Evolutionary conservation across 2,888 invertebrate species (phyloP), one percentile per base, ranked within the genome.

Genomic region (Torymus aiolomorphi): DNA sequence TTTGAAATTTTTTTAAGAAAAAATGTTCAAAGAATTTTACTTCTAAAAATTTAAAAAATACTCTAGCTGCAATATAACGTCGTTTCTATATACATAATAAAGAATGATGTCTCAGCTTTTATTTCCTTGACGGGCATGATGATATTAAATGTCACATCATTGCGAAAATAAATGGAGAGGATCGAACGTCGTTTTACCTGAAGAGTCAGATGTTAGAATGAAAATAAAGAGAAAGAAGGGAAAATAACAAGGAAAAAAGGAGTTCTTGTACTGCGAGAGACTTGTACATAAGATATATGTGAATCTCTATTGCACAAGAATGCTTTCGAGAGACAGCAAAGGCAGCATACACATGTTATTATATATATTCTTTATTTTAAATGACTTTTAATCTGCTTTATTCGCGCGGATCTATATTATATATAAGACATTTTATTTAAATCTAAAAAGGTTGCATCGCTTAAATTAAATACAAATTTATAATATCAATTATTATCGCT

Each of bases 341-440:
- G 78, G 75, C 76, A 80, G 80, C 81, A 78, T 81, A 80, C 51
- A 80, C 67, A 78, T 80, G 78, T 82, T 80, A 76, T 75, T 71
- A 81, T 81, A 82, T 73, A 78, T 80, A 82, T 80, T 78, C 80
- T 82, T 82, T 80, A 80, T 80, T 80, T 80, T 75, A 76, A 78
- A 74, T 14, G 56, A 79, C 42, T 71, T 82, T 70, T 69, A 77
- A 75, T 80, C 77, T 80, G 82, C 80, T 78, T 76, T 78, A 78
- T 71, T 78, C 61, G 77, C 73, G 80, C 80, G 76, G 71, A 74
- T 82, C 69, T 80, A 80, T 80, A 82, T 82, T 82, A 80, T 71
- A 78, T 75, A 78, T 78, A 75, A 59, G 69, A 76, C 72, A 78
- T 80, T 75, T 82, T 75, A 80, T 82, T 82, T 78, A 78, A 80